These are phyloP conservation scores for Lepidocolaptes lacrymiger DNA, from an alignment of 2,797 vertebrate species.

Conservation along the genomic window DNA sequence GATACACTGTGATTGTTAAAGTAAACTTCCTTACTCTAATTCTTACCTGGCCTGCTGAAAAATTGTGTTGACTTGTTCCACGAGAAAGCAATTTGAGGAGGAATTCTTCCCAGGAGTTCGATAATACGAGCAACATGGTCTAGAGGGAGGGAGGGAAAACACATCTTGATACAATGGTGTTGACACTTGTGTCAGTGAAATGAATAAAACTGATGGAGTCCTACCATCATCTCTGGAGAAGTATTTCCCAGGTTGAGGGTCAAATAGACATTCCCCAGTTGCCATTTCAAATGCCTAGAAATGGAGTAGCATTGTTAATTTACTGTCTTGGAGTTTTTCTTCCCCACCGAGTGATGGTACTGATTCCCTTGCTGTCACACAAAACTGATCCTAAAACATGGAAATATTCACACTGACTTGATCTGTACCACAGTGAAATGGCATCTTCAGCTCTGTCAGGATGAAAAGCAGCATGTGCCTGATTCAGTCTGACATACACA, in stretches of 20 bases:
- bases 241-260: conserved; percentile 80
- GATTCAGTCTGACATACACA: neutral
- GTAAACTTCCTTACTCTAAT: neutral
- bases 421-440: neutral
- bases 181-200: neutral
- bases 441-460: neutral
- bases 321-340: neutral
- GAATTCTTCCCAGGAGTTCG: conserved; percentile 86
- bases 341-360: neutral
- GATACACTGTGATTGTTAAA: neutral
- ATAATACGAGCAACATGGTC: conserved; percentile 87
- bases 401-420: neutral
- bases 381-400: neutral
- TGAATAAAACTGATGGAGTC: neutral
- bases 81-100: conserved; percentile 76
- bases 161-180: neutral
- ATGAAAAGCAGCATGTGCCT: neutral
- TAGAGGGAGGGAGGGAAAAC: conserved; percentile 44
- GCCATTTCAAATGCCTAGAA: conserved; percentile 87
- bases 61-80: conserved; percentile 84
- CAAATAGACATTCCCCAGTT: conserved; percentile 84
- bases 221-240: conserved; percentile 87
- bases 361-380: neutral
- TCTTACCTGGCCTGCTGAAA: conserved; percentile 84
- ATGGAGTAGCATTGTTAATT: conserved; percentile 1